phyloP scores from a whole-genome alignment of 2,113 vertebrate species.

The Fregata magnificens region DNA sequence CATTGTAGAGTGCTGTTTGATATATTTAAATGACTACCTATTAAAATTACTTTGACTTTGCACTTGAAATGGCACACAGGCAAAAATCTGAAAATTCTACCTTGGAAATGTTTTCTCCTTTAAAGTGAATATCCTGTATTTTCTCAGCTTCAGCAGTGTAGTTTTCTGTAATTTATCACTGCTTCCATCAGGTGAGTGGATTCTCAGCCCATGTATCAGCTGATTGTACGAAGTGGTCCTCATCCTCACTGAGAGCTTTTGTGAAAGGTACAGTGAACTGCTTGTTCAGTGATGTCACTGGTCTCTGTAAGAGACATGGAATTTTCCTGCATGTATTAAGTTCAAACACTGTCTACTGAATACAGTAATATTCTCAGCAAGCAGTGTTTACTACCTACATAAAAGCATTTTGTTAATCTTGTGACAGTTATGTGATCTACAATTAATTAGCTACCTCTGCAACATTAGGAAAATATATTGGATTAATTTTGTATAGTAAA shows the following conservation, averaged over 20 bases:
- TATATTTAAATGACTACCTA: neutral
- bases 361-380: neutral
- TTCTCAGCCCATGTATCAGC: neutral
- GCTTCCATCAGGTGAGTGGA: neutral
- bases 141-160: neutral
- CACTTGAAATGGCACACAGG: neutral
- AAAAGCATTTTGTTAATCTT: neutral
- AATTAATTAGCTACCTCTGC: constrained; percentile 13
- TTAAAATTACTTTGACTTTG: neutral
- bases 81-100: neutral
- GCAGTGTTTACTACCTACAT: neutral
- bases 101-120: neutral
- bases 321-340: neutral
- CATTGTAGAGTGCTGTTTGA: rapidly evolving
- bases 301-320: neutral
- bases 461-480: neutral
- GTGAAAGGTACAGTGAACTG: neutral
- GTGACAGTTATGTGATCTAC: neutral
- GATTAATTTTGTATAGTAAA: neutral
- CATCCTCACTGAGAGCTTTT: neutral
- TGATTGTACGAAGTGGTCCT: neutral
- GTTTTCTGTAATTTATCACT: neutral
- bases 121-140: neutral
- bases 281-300: neutral
- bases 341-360: neutral